phyloP scores from a whole-genome alignment of 2,113 vertebrate species.

The Sturnus vulgaris region DNA sequence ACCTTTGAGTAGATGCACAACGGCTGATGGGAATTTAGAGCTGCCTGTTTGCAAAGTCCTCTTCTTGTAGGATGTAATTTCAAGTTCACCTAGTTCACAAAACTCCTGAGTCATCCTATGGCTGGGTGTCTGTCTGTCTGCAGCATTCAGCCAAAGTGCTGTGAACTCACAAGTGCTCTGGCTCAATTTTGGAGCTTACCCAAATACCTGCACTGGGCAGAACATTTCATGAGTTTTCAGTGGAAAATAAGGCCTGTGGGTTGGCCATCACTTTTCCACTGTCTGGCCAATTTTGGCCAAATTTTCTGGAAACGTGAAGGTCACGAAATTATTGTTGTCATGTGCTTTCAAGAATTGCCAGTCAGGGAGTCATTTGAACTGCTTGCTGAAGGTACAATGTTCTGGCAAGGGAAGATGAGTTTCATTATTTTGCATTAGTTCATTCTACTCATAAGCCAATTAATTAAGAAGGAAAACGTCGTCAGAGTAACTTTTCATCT shows the following conservation, averaged over 20 bases:
- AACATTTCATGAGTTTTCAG: not conserved
- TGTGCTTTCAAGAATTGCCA: not conserved
- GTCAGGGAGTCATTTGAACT: rapidly evolving
- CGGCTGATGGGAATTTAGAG: not conserved
- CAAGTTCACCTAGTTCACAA: not conserved
- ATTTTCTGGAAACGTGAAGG: not conserved
- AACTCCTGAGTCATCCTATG: not conserved
- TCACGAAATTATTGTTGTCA: not conserved
- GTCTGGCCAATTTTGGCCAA: not conserved
- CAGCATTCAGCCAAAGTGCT: not conserved
- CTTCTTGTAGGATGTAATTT: not conserved
- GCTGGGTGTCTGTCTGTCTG: not conserved
- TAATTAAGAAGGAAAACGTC: not conserved
- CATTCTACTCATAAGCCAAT: not conserved
- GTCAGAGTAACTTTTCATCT: not conserved
- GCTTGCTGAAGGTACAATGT: not conserved
- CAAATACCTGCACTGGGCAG: not conserved
- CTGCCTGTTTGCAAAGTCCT: not conserved
- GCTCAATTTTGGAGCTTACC: not conserved
- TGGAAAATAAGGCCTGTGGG: not conserved
- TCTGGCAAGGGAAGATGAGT: not conserved
- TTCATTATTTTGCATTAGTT: not conserved
- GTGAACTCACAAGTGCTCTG: not conserved
- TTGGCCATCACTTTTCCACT: not conserved
- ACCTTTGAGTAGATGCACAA: not conserved